phyloP scores from a whole-genome alignment of 30 jellyfish, hydroid and myxozoan genomes.

The Cassiopea xamachana region DNA sequence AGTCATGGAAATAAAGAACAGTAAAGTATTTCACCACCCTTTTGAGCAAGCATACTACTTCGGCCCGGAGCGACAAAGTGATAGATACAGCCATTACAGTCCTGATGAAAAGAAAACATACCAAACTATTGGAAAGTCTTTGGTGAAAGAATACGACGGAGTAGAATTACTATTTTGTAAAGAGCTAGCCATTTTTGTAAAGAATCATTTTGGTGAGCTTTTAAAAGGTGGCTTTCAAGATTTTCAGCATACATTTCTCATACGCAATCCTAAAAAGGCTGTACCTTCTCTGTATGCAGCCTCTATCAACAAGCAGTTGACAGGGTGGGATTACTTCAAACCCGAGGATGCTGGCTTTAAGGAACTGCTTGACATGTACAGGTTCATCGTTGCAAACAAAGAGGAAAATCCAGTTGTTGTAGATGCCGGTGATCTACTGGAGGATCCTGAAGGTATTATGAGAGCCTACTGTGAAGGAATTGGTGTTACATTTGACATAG shows the following conservation, averaged over 20 bases:
- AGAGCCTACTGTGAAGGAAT: slow-evolving; percentile 82
- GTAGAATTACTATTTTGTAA: slow-evolving; percentile 83
- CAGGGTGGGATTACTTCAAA: slow-evolving; percentile 92
- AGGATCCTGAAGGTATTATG: slow-evolving; percentile 88
- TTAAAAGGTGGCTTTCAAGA: slow-evolving; percentile 52
- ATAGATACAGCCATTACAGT: slow-evolving; percentile 63
- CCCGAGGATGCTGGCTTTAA: slow-evolving; percentile 84
- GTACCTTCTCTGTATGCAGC: slow-evolving; percentile 85
- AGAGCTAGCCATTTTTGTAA: slow-evolving; percentile 86
- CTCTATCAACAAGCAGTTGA: slow-evolving; percentile 75
- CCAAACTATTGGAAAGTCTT: slow-evolving; percentile 33
- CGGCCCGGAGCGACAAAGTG: slow-evolving; percentile 96
- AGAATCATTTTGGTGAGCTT: slow-evolving; percentile 65
- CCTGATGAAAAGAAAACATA: slow-evolving; percentile 46
- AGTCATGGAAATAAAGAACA: slow-evolving; percentile 82
- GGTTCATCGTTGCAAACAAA: slow-evolving; percentile 39
- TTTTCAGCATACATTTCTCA: slow-evolving; percentile 86
- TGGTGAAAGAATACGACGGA: slow-evolving; percentile 80
- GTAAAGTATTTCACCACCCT: slow-evolving; percentile 94
- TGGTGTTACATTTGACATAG: slow-evolving; percentile 78
- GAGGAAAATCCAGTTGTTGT: slow-evolving; percentile 80
- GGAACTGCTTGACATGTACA: slow-evolving; percentile 64
- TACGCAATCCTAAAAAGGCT: slow-evolving; percentile 88
- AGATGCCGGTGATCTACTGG: slow-evolving; percentile 92
- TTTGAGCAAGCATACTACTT: slow-evolving; percentile 79